These are phyloP conservation scores for Chrysomallon squamiferum DNA, from an alignment of 1,140 invertebrate genomes.

Conservation along the genomic window DNA sequence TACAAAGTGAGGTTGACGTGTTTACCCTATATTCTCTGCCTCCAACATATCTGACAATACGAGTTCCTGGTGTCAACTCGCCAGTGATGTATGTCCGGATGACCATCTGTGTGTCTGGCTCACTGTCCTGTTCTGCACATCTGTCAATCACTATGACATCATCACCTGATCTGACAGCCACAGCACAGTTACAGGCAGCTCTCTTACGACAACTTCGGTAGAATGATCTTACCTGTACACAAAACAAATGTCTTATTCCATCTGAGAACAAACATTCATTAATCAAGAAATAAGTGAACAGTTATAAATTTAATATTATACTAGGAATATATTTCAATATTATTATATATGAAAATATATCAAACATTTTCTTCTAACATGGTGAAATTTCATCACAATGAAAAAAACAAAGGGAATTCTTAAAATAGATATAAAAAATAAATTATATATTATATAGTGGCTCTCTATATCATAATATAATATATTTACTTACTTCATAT, in stretches of 20 bases:
- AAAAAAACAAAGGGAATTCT: too few species aligned
- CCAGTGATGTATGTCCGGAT: constrained; percentile 35
- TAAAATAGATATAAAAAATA: too few species aligned
- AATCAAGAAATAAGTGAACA: too few species aligned
- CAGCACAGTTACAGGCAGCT: constrained; percentile 52
- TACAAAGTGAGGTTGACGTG: too few species aligned
- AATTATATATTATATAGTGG: too few species aligned
- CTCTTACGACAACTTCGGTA: constrained; percentile 30
- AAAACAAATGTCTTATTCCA: constrained; percentile 6
- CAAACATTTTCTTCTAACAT: too few species aligned
- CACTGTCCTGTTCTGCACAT: constrained; percentile 21
- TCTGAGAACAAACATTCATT: too few species aligned
- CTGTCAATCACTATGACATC: constrained; percentile 50
- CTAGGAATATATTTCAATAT: too few species aligned
- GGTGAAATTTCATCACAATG: too few species aligned
- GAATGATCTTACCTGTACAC: constrained; percentile 35
- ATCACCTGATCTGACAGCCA: constrained; percentile 39
- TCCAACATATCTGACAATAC: constrained; percentile 24
- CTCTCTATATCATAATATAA: too few species aligned
- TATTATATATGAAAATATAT: too few species aligned
- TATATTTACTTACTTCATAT: constrained; percentile 33
- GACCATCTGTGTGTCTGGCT: constrained; percentile 7
- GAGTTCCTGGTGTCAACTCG: constrained; percentile 34
- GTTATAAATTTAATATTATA: too few species aligned
- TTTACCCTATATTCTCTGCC: constrained; percentile 35